Evolutionary conservation across 2,113 vertebrate species (phyloP).

Genomic region (Gobius niger): DNA sequence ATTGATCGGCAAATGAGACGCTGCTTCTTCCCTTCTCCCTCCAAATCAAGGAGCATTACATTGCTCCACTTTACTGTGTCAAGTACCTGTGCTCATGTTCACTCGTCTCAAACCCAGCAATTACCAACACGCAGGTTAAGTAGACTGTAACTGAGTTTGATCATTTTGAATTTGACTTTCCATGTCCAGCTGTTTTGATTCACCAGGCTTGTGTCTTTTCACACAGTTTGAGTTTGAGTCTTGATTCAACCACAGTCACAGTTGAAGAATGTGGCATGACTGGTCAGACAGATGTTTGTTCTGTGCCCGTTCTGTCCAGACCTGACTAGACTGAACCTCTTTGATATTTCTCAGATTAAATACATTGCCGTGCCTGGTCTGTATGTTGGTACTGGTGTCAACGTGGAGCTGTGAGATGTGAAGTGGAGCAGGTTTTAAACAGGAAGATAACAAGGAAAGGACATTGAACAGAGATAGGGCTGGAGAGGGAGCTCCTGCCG

Average conservation of each 20-base stretch:
- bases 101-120: too few relatives aligned
- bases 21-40: too few relatives aligned
- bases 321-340: slow-evolving; percentile 30
- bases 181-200: too few relatives aligned
- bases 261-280: slow-evolving; percentile 18
- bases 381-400: slow-evolving; percentile 32
- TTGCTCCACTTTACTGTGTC: too few relatives aligned
- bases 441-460: slow-evolving; percentile 40
- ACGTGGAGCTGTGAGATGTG: slow-evolving; percentile 9
- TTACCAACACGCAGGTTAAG: too few relatives aligned
- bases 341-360: slow-evolving; percentile 60
- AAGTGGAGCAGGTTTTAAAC: slow-evolving; percentile 25
- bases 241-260: not conserved
- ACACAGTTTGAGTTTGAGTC: not conserved
- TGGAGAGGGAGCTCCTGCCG: slow-evolving; percentile 62
- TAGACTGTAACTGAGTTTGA: too few relatives aligned
- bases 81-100: too few relatives aligned
- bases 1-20: too few relatives aligned
- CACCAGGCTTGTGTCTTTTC: not conserved
- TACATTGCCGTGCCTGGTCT: slow-evolving; percentile 19
- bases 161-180: too few relatives aligned
- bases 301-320: slow-evolving; percentile 27
- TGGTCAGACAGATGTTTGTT: slow-evolving; percentile 49
- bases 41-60: too few relatives aligned
- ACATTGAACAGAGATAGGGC: slow-evolving; percentile 31